A percentile compares a stretch with the other conserved stretches of the same genome.
These are phyloP conservation scores for Genyomyrus donnyi DNA, from an alignment of 2,113 vertebrate genomes.

Conservation along the genomic window DNA sequence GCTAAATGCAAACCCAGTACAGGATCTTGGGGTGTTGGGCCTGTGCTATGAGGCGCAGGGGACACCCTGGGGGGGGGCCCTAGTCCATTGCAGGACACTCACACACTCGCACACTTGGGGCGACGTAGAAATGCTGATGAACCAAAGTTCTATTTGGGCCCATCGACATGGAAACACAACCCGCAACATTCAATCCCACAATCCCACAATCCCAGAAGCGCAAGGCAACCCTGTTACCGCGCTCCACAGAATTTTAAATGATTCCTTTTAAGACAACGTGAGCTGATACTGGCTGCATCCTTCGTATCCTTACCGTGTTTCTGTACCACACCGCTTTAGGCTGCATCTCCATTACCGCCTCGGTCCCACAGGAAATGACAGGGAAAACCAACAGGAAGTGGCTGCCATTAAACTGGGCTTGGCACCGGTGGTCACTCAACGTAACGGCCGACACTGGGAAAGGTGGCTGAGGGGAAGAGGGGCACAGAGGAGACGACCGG, in stretches of 20 bases:
- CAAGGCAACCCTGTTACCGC: not conserved
- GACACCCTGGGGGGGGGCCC: not conserved
- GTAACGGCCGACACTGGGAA: conserved; percentile 44
- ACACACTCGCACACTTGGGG: not conserved
- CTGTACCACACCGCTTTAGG: conserved; percentile 48
- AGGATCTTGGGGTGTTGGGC: not conserved
- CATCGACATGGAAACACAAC: not conserved
- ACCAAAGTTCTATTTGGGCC: not conserved
- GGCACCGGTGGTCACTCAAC: conserved; percentile 53
- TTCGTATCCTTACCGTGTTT: conserved; percentile 54
- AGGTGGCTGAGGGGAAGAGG: conserved; percentile 36
- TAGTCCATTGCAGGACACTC: not conserved
- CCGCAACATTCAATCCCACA: not conserved
- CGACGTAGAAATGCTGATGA: not conserved
- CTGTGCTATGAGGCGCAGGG: not conserved
- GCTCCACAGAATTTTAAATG: no score
- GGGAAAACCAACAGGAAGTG: conserved; percentile 64
- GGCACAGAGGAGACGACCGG: not conserved
- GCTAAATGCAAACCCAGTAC: not conserved
- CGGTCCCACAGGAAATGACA: conserved; percentile 61
- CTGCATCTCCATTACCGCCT: conserved; percentile 37
- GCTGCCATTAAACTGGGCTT: conserved; percentile 53
- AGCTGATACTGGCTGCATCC: not conserved
- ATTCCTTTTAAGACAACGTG: not conserved
- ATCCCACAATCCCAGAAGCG: not conserved